Percentiles rank a stretch among this genome's conserved stretches.
Conservation (phyloP, 2,113 vertebrate species). For the Nothobranchius kuhntae region DNA sequence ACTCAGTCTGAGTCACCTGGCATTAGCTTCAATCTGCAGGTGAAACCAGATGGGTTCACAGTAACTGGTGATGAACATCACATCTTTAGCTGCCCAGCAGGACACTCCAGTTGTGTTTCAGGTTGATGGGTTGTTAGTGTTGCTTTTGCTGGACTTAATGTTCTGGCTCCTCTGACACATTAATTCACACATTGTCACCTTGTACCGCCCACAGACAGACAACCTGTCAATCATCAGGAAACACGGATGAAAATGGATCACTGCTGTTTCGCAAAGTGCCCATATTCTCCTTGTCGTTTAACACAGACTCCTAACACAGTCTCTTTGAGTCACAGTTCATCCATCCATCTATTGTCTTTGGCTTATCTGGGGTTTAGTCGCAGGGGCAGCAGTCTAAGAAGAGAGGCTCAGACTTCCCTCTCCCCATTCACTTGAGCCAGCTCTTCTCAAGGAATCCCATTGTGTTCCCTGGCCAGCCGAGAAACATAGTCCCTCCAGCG, state of each 20-base stretch:
- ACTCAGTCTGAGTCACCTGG: not conserved
- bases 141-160: conserved; percentile 26
- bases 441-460: no score
- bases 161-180: conserved; percentile 52
- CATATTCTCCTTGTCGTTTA: not conserved
- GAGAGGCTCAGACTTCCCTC: no score
- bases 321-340: no score
- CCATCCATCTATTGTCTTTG: no score
- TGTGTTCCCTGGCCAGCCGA: no score
- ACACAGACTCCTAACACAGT: not conserved
- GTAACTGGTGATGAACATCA: conserved; percentile 31
- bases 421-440: no score
- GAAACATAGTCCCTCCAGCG: no score
- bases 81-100: conserved; percentile 41
- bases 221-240: conserved; percentile 47
- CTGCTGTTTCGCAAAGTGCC: not conserved
- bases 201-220: conserved; percentile 40
- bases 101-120: conserved; percentile 48
- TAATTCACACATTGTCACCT: conserved; percentile 52
- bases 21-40: conserved; percentile 11
- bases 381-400: no score
- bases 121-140: conserved; percentile 20
- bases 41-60: conserved; percentile 50
- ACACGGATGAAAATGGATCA: not conserved
- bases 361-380: no score